phyloP scores from a whole-genome alignment of 2,888 invertebrate species.

The Scaeva pyrastri region DNA sequence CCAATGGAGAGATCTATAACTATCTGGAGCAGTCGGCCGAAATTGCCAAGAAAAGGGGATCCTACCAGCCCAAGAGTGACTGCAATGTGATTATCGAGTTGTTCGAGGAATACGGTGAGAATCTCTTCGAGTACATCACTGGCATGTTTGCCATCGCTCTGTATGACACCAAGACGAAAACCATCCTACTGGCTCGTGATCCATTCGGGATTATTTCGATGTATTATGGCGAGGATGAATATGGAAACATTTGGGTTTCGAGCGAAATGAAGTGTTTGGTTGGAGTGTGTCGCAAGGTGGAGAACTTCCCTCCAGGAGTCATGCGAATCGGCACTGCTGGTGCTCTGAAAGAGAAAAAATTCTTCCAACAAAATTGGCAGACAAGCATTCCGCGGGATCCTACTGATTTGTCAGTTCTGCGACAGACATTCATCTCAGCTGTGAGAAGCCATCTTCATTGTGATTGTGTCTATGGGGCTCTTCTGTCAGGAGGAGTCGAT shows the following conservation, averaged over 20 bases:
- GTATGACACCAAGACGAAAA: conserved; percentile 80
- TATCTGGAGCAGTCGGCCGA: conserved; percentile 81
- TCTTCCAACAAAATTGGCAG: conserved; percentile 81
- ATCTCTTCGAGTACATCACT: conserved; percentile 80
- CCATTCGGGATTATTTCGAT: conserved; percentile 84
- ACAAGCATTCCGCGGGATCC: conserved; percentile 77
- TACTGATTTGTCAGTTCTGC: conserved; percentile 79
- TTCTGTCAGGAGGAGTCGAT: conserved; percentile 83
- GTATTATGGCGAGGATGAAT: conserved; percentile 81
- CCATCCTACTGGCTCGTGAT: conserved; percentile 82
- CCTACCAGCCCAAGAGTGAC: conserved; percentile 82
- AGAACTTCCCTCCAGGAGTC: conserved; percentile 82
- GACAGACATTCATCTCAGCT: conserved; percentile 80
- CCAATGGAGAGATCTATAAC: conserved; percentile 84
- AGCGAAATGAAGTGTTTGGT: conserved; percentile 84
- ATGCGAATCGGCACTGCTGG: conserved; percentile 80
- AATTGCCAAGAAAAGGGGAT: conserved; percentile 80
- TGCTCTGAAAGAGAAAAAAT: conserved; percentile 78
- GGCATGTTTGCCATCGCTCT: conserved; percentile 83
- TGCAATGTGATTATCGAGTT: conserved; percentile 83
- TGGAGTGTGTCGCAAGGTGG: conserved; percentile 79
- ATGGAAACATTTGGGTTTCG: conserved; percentile 82
- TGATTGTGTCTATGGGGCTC: conserved; percentile 82
- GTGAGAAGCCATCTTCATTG: conserved; percentile 83
- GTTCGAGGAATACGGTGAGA: conserved; percentile 80